Evolutionary conservation across 2,113 vertebrate genomes (phyloP).

Genomic region (Sinocyclocheilus grahami): DNA sequence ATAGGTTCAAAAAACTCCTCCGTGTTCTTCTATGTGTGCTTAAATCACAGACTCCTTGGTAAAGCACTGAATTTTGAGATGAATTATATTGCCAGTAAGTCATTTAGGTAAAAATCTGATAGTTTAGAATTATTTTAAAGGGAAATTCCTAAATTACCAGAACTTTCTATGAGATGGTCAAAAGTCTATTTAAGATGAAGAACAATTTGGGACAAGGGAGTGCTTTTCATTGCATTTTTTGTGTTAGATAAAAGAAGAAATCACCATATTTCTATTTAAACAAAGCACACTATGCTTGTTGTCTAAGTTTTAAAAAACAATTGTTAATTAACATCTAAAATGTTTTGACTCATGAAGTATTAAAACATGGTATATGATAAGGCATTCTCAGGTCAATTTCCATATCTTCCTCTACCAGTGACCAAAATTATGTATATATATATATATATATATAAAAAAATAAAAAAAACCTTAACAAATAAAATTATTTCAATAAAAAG

Average conservation of each 20-base stretch:
- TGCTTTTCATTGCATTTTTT: conserved; percentile 35
- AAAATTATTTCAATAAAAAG: conserved; percentile 61
- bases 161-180: background rate
- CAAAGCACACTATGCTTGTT: conserved; percentile 37
- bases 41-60: conserved; percentile 18
- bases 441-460: too few relatives aligned
- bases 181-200: background rate
- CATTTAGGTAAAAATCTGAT: conserved; percentile 15
- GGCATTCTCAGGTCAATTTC: conserved; percentile 72
- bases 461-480: conserved; percentile 51
- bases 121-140: conserved; percentile 42
- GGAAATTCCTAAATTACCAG: background rate
- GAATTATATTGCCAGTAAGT: background rate
- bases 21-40: background rate
- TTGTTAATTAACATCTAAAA: background rate
- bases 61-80: background rate
- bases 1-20: conserved; percentile 43
- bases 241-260: conserved; percentile 27
- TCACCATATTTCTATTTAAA: conserved; percentile 10
- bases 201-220: conserved; percentile 28
- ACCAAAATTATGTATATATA: conserved; percentile 59
- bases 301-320: background rate
- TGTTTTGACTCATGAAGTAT: conserved; percentile 65
- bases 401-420: conserved; percentile 22
- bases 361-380: conserved; percentile 69